Evolutionary conservation across 1,140 invertebrate species (phyloP).

Genomic region (Solenopsis fugax): DNA sequence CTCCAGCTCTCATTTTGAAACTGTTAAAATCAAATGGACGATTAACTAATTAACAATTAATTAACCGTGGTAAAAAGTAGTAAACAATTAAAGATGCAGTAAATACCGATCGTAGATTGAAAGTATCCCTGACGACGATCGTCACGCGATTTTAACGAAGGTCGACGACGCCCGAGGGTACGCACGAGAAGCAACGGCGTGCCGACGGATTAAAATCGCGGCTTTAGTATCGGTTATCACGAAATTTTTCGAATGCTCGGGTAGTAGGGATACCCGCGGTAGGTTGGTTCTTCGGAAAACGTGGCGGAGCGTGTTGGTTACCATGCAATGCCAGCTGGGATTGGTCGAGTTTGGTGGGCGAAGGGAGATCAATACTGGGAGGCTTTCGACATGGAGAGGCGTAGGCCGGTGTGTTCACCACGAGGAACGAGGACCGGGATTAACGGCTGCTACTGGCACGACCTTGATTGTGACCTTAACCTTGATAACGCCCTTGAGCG

Average conservation of each 20-base stretch:
- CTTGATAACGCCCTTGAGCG: conserved; percentile 66
- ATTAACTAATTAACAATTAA: background rate
- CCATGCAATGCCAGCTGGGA: conserved; percentile 71
- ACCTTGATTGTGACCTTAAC: conserved; percentile 76
- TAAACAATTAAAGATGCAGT: conserved; percentile 6
- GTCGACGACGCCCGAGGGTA: conserved; percentile 24
- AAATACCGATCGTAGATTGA: conserved; percentile 6
- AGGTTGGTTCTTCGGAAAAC: conserved; percentile 62
- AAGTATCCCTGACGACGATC: background rate
- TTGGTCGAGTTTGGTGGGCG: conserved; percentile 77
- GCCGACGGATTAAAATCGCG: background rate
- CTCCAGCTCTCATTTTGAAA: background rate
- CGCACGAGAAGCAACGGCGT: background rate
- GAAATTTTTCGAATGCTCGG: conserved; percentile 35
- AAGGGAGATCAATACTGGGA: conserved; percentile 81
- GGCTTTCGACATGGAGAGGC: conserved; percentile 76
- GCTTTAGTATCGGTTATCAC: conserved; percentile 56
- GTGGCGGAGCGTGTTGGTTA: conserved; percentile 71
- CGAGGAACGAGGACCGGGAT: conserved; percentile 73
- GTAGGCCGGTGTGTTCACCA: conserved; percentile 73
- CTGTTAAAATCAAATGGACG: background rate
- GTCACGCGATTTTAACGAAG: conserved; percentile 24
- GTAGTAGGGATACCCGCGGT: conserved; percentile 16
- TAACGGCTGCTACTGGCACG: conserved; percentile 76
- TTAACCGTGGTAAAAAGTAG: background rate